phyloP scores from a whole-genome alignment of 2,113 vertebrate genomes.

The Antechinus stuartii region DNA sequence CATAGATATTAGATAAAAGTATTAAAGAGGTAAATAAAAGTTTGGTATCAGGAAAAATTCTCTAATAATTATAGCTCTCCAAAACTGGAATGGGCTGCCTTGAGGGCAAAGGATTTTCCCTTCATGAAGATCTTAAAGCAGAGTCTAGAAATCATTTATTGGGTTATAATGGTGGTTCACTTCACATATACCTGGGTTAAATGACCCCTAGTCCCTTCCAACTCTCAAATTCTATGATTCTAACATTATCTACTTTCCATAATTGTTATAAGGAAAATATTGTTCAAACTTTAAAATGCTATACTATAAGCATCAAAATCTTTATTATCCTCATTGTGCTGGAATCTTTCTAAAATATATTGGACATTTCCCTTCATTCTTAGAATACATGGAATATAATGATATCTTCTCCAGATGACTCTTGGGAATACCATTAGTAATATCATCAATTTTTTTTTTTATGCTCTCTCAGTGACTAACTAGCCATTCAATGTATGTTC shows the following conservation, averaged over 20 bases:
- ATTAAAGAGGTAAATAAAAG: background rate
- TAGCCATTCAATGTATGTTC: background rate
- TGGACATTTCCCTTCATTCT: background rate
- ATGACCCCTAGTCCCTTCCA: background rate
- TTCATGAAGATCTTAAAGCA: background rate
- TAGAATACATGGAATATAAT: background rate
- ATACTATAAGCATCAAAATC: background rate
- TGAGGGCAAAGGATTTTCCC: background rate
- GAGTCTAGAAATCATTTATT: background rate
- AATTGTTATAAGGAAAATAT: background rate
- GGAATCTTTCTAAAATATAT: background rate
- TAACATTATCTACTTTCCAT: background rate
- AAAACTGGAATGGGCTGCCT: background rate
- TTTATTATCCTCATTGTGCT: background rate
- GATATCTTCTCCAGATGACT: background rate
- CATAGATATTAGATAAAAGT: background rate
- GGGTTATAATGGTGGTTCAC: background rate
- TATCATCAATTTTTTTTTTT: background rate
- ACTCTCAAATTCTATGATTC: background rate
- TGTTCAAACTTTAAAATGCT: background rate
- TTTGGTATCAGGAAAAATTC: background rate
- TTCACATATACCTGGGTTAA: background rate
- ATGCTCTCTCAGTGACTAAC: background rate
- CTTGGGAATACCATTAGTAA: background rate
- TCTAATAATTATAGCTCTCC: background rate